phyloP scores from a whole-genome alignment of 2,888 invertebrate genomes.

The Acrocyrtus sp. region DNA sequence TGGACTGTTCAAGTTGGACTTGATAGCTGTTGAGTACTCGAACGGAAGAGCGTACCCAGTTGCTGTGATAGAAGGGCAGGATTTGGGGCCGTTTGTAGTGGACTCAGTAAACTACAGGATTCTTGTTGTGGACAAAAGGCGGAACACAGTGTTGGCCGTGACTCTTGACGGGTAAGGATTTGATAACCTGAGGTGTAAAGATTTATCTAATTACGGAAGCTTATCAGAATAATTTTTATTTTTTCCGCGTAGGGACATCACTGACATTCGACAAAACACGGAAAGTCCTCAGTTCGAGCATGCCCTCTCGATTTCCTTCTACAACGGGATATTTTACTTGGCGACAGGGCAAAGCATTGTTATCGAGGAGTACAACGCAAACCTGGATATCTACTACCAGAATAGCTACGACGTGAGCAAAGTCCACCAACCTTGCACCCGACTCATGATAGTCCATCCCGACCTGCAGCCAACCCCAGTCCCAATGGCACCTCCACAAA shows the following conservation, averaged over 20 bases:
- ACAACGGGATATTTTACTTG: slow-evolving; percentile 89
- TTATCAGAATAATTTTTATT: background rate
- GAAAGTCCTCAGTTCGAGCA: slow-evolving; percentile 79
- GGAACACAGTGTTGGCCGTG: slow-evolving; percentile 82
- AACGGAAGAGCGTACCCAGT: slow-evolving; percentile 34
- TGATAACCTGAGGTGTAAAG: no score
- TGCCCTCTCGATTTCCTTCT: slow-evolving; percentile 80
- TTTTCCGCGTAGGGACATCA: slow-evolving; percentile 72
- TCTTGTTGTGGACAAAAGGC: slow-evolving; percentile 77
- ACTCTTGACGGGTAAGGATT: slow-evolving; percentile 80
- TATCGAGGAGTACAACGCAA: slow-evolving; percentile 80
- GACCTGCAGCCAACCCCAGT: slow-evolving; percentile 82
- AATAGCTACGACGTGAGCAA: slow-evolving; percentile 73
- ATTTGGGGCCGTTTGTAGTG: slow-evolving; percentile 84
- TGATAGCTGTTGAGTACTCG: slow-evolving; percentile 30
- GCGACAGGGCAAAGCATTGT: slow-evolving; percentile 81
- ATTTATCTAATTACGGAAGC: background rate
- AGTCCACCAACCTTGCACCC: slow-evolving; percentile 69
- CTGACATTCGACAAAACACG: slow-evolving; percentile 77
- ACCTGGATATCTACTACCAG: slow-evolving; percentile 78
- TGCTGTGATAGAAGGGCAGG: slow-evolving; percentile 71
- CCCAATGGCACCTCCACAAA: slow-evolving; percentile 81
- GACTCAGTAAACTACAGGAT: slow-evolving; percentile 85
- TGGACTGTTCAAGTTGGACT: slow-evolving; percentile 56
- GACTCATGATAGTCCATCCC: slow-evolving; percentile 72